A percentile compares a stretch with the other conserved stretches of the same genome.
phyloP scores from a whole-genome alignment of 1,140 invertebrate genomes.

The Uloborus diversus region DNA sequence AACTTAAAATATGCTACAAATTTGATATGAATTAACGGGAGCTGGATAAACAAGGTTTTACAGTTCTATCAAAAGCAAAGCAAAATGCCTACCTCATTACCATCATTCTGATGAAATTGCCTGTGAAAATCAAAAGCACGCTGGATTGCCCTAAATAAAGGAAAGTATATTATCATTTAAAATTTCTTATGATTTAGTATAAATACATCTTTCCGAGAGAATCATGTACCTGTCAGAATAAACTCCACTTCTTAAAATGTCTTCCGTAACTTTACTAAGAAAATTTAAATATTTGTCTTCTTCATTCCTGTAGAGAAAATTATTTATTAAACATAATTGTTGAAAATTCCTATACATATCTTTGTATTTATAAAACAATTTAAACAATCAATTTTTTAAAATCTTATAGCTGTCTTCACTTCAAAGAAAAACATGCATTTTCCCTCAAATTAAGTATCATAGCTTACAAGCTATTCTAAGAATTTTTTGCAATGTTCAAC shows the following conservation, averaged over 20 bases:
- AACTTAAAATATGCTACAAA: no score
- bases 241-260: constrained; percentile 67
- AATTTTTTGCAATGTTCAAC: not conserved
- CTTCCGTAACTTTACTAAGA: constrained; percentile 69
- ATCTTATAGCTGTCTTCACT: not conserved
- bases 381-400: not conserved
- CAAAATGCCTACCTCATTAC: constrained; percentile 26
- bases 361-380: not conserved
- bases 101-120: constrained; percentile 33
- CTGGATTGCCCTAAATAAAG: constrained; percentile 30
- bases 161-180: not conserved
- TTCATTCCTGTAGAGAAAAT: constrained; percentile 58
- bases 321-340: not conserved
- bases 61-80: no score
- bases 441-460: not conserved
- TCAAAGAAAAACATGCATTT: not conserved
- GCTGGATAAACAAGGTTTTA: no score
- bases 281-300: constrained; percentile 68
- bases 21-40: no score
- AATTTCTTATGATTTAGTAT: not conserved
- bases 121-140: constrained; percentile 48
- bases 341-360: no score
- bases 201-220: not conserved
- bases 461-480: not conserved
- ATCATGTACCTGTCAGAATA: constrained; percentile 72